A percentile compares a stretch with the other conserved stretches of the same genome.
Evolutionary conservation across 2,113 vertebrate genomes (phyloP).

Genomic region (Apus apus): DNA sequence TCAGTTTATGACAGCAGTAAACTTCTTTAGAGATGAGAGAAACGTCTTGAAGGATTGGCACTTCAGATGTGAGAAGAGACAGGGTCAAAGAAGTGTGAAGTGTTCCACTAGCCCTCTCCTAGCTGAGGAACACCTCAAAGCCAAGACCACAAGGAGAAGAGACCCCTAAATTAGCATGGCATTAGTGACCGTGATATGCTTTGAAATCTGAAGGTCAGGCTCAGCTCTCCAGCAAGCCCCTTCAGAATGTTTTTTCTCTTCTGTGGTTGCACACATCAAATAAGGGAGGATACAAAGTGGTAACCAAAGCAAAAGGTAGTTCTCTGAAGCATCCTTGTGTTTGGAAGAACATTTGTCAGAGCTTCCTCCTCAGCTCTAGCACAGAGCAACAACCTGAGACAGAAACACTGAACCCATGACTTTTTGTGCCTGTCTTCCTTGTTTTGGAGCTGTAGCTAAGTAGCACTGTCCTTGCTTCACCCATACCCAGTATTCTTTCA

Average conservation of each 20-base stretch:
- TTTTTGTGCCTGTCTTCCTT: neutral
- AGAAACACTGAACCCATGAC: neutral
- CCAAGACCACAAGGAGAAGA: neutral
- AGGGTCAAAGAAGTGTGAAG: neutral
- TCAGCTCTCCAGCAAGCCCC: neutral
- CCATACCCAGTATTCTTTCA: neutral
- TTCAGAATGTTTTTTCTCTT: neutral
- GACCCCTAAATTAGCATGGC: neutral
- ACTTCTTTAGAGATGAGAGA: conserved; percentile 42
- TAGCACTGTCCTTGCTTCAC: neutral
- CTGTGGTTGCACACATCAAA: neutral
- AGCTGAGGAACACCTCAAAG: neutral
- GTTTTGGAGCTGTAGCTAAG: neutral
- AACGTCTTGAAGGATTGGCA: conserved; percentile 36
- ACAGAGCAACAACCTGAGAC: neutral
- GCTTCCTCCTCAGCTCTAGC: neutral
- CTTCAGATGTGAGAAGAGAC: conserved; percentile 29
- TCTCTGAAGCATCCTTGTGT: neutral
- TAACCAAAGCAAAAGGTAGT: neutral
- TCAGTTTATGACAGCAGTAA: conserved; percentile 49
- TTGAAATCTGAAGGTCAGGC: neutral
- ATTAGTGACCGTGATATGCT: neutral
- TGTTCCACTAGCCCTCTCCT: neutral
- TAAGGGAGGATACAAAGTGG: neutral
- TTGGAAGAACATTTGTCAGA: neutral